Evolutionary conservation across 2,113 vertebrate genomes (phyloP), one percentile per base, ranked within the genome.

Genomic region (Microcebus murinus): DNA sequence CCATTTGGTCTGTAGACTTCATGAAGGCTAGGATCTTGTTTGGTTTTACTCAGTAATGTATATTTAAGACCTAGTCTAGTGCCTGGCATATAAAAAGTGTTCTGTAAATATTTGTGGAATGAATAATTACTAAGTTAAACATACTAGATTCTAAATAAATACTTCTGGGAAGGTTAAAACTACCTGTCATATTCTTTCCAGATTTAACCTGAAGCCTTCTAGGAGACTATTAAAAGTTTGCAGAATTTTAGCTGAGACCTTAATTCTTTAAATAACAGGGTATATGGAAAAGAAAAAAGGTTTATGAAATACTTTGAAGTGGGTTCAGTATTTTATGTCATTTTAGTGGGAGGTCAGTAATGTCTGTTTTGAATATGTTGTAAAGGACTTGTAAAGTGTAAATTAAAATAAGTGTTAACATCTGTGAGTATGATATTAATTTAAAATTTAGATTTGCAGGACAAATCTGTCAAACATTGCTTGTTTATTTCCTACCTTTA

Each of bases 31-130:
- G 39, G 27, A 67, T 87, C 23, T 48, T 90, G 29, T 85, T 95
- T 80, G 85, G 36, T 92, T 91, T 71, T 96, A 59, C 67, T 96
- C 34, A 82, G 63, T 79, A 74, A 90, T 95, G 59, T 92, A 74
- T 95, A 61, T 92, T 92, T 93, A 79, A 77, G 36, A 20, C 17
- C 81, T 93, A 77, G 90, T 85, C 50, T 88, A 77, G 73, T 96
- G 68, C n/a, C 73, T 89, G 83, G 67, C n/a, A 50, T 82, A 31
- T 95, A 68, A 91, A 81, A 91, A 63, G 74, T 89, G 8, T 88
- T 96, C 34, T 81, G 77, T 91, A 95, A 96, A 83, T 95, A 94
- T 96, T 93, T 97, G 27, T 95, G 87, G 65, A 81, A 81, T 86
- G 85, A 95, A 84, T 83, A 76, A 96, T 76, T 90, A 80, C 68